A percentile compares a stretch with the other conserved stretches of the same genome.
Evolutionary conservation across 1,140 invertebrate species (phyloP).

Genomic region (Papilio xuthus): DNA sequence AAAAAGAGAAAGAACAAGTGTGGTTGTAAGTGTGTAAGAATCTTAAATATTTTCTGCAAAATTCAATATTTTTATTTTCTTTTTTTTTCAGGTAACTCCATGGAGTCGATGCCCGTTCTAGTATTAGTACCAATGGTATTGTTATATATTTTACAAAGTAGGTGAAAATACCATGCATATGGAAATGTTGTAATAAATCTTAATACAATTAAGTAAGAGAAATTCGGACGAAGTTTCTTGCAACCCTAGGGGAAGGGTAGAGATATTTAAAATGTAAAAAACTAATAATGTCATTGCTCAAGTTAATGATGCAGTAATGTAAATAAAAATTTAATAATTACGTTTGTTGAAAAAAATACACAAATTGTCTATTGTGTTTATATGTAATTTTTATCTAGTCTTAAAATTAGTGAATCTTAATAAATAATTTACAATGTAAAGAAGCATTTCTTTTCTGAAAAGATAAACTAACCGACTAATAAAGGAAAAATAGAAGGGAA

Average conservation of each 20-base stretch:
- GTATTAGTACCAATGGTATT: neutral
- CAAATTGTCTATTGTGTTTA: neutral
- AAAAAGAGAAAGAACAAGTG: no score
- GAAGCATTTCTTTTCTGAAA: neutral
- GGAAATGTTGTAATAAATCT: neutral
- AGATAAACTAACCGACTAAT: neutral
- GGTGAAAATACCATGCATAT: conserved; percentile 2
- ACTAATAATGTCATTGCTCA: neutral
- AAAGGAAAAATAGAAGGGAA: neutral
- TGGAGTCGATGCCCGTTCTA: neutral
- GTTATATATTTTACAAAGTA: conserved; percentile 27
- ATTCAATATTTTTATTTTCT: conserved; percentile 6
- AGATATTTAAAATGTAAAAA: neutral
- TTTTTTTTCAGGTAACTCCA: conserved; percentile 2
- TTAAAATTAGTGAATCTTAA: neutral
- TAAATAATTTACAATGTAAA: neutral
- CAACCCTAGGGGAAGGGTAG: neutral
- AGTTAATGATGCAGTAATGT: neutral
- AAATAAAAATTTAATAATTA: neutral
- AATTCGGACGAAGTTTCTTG: neutral
- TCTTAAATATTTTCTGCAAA: neutral
- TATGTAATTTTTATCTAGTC: neutral
- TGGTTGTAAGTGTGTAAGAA: neutral
- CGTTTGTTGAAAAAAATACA: neutral
- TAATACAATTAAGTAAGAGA: neutral